Conservation (phyloP, 1,140 invertebrate species). For the Bombus polaris region DNA sequence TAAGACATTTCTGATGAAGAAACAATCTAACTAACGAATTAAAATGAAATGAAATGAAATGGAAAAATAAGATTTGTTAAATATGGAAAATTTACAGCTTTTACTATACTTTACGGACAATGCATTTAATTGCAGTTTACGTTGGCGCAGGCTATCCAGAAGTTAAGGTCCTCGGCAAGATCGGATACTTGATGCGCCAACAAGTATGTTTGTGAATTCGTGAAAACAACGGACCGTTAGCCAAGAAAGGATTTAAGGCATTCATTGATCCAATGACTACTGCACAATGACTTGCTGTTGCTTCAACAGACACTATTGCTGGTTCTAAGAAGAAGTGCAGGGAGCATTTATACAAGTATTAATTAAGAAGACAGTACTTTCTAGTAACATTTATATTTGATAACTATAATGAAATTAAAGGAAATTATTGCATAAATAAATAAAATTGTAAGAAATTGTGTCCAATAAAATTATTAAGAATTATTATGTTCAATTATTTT, state of each 20-base stretch:
- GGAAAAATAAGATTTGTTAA: not conserved
- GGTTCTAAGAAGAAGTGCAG: too few relatives aligned
- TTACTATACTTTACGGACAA: not conserved
- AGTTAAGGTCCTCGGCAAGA: not conserved
- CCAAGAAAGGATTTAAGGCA: not conserved
- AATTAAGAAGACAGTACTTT: too few relatives aligned
- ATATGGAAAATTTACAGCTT: not conserved
- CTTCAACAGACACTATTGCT: too few relatives aligned
- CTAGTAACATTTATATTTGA: too few relatives aligned
- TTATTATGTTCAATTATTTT: too few relatives aligned
- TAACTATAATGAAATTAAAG: too few relatives aligned
- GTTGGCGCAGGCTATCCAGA: not conserved
- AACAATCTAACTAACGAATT: not conserved
- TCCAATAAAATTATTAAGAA: too few relatives aligned
- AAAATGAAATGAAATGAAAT: not conserved
- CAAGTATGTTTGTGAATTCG: constrained; percentile 5
- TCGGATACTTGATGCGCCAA: not conserved
- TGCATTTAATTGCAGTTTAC: not conserved
- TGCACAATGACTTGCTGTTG: too few relatives aligned
- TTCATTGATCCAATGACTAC: constrained; percentile 15
- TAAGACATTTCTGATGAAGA: not conserved
- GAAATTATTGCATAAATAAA: too few relatives aligned
- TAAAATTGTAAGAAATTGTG: too few relatives aligned
- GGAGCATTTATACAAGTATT: too few relatives aligned
- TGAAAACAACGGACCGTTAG: not conserved